Conservation (phyloP, 2,888 invertebrate genomes). For the Noctua fimbriata region DNA sequence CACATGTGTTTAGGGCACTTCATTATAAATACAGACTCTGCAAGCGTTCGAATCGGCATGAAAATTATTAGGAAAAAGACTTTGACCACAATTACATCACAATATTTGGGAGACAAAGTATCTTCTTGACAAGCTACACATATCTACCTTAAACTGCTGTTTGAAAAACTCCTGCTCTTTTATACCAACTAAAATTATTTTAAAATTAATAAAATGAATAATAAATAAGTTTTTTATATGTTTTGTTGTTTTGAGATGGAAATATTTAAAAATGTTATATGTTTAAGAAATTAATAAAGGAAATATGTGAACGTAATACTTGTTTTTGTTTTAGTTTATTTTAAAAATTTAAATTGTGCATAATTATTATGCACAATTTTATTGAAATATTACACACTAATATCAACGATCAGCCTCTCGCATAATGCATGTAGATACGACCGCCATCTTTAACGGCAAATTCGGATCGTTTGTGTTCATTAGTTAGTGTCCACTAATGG, state of each 20-base stretch:
- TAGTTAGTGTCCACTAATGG: constrained; percentile 86
- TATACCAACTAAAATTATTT: background rate
- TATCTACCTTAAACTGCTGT: too few relatives aligned
- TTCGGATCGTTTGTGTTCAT: constrained; percentile 85
- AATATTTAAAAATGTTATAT: too few relatives aligned
- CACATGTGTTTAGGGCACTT: background rate
- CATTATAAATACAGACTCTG: background rate
- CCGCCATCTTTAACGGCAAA: constrained; percentile 73
- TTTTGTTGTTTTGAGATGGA: too few relatives aligned
- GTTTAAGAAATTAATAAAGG: too few relatives aligned
- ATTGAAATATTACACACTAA: constrained; percentile 19
- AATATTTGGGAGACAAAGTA: too few relatives aligned
- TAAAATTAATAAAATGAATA: too few relatives aligned
- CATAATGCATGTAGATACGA: constrained; percentile 44
- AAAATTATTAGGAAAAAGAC: background rate
- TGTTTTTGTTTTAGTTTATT: too few relatives aligned
- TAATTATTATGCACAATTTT: background rate
- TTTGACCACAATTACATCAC: too few relatives aligned
- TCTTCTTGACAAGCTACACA: too few relatives aligned
- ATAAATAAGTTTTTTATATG: too few relatives aligned
- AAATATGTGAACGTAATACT: too few relatives aligned
- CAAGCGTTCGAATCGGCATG: background rate
- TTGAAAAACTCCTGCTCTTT: background rate
- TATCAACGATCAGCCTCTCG: constrained; percentile 37
- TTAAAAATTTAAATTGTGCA: too few relatives aligned